Base-by-base conservation (phyloP, 2,888 invertebrate species). In the Oegoconia quadripuncta region DNA sequence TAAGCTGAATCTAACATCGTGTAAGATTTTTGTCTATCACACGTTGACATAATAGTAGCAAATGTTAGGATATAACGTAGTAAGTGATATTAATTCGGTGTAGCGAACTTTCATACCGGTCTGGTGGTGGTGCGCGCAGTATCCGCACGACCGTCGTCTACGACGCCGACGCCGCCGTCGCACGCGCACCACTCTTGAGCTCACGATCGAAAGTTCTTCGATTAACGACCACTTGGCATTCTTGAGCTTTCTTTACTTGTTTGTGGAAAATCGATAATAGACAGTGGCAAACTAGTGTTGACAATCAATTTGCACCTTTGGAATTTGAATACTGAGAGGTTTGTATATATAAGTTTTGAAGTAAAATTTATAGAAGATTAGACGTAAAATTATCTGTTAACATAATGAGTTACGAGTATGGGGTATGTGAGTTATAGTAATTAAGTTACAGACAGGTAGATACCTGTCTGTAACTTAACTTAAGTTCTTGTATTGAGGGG, bases 21-120 rank as follows among this genome's bases (percentile, higher is more conserved):
- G n/a, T n/a, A n/a, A n/a, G n/a, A n/a, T n/a, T n/a, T n/a, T n/a
- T n/a, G n/a, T n/a, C n/a, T n/a, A n/a, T n/a, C n/a, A n/a, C n/a
- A n/a, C n/a, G 54, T 72, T 67, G 68, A 67, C 67, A 72, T 72
- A 74, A 70, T 65, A 67, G 59, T 69, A 59, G 66, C 58, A 73
- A 72, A 71, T 71, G 71, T 70, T 76, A 70, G 66, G 65, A 68
- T 66, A 64, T 65, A 64, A 61, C 62, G 64, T 61, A 63, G 73
- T 74, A 77, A 79, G 74, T 79, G 77, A 77, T 75, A 77, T 78
- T 78, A 78, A 76, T 75, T 74, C 32, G 73, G 66, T 64, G 66
- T 66, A 70, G 66, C 68, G 70, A 64, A 81, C 81, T 83, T 83
- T 83, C 81, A 69, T 73, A 70, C 64, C 65, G 72, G 74, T 65